Evolutionary conservation across 35 echinoderm and acorn worm genomes (phyloP), one percentile per base, ranked within the genome.

Genomic region (Eucidaris tribuloides): DNA sequence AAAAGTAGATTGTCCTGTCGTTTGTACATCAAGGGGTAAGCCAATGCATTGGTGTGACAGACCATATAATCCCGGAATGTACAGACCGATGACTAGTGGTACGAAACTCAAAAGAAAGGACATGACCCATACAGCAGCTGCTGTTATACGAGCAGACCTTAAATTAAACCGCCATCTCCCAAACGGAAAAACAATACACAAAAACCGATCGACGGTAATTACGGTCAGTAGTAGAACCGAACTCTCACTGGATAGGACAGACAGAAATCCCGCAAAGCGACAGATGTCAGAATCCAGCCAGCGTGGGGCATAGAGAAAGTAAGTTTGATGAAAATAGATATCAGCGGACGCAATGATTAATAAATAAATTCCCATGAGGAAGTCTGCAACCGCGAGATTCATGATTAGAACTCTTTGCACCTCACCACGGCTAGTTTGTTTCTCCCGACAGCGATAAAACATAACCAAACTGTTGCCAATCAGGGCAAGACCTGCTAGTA

Each of bases 401-500:
- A 68, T 41, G 18, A 94, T 89, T 7, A 89, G 56, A 13, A 42
- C 19, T 5, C 34, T 42, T 40, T 82, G 80, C 3, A 82, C 80
- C 18, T 33, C 36, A 7, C 1, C 23, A 22, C 41, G 15, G n/a
- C n/a, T n/a, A n/a, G n/a, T n/a, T 3, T 74, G 36, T 74, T 74
- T 44, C 35, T 74, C 35, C 19, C 20, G 9, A 28, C 17, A 29
- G 15, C 94, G 89, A 81, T 78, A 79, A 20, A 71, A 79, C 19
- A 97, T 65, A 36, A 97, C 94, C 18, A 89, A 59, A 4, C 65
- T 5, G 33, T 97, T 97, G 2, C 94, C 94, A 11, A 84, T 77
- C 7, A 97, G 65, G 30, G 94, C 90, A 23, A 62, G 79, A 0
- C 89, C 18, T 2, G 81, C 87, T 7, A 97, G 77, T 37, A 97